Evolutionary conservation across 2,888 invertebrate species (phyloP).

Genomic region (Drosophila mulleri): DNA sequence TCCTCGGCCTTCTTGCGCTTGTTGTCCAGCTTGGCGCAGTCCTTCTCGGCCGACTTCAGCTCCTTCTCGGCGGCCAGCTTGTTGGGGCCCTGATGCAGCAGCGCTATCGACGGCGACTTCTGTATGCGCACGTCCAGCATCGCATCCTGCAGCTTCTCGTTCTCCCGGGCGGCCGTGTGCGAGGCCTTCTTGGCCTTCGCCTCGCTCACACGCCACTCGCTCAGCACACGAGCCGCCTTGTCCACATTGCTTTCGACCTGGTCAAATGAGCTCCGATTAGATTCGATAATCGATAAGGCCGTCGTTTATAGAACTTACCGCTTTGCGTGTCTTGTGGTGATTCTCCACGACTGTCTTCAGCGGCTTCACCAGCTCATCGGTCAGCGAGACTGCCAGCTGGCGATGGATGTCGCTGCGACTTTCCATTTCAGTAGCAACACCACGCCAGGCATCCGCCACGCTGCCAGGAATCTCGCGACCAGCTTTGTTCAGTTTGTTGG

Average conservation of each 20-base stretch:
- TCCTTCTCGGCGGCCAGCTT: constrained; percentile 84
- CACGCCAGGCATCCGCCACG: constrained; percentile 95
- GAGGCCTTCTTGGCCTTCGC: constrained; percentile 95
- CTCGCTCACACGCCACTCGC: constrained; percentile 94
- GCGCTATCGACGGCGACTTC: constrained; percentile 84
- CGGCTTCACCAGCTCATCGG: constrained; percentile 96
- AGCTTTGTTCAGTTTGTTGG: constrained; percentile 93
- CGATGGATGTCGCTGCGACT: constrained; percentile 95
- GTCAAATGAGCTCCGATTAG: constrained; percentile 12
- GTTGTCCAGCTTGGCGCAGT: constrained; percentile 92
- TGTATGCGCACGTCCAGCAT: constrained; percentile 87
- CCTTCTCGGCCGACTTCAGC: constrained; percentile 87
- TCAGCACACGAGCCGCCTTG: constrained; percentile 91
- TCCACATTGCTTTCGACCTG: constrained; percentile 92
- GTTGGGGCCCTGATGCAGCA: constrained; percentile 83
- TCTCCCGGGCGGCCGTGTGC: constrained; percentile 94
- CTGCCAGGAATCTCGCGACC: constrained; percentile 92
- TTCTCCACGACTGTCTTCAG: constrained; percentile 90
- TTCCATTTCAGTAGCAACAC: constrained; percentile 96
- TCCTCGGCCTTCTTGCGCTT: constrained; percentile 96
- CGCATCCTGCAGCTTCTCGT: constrained; percentile 95
- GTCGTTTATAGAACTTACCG: constrained; percentile 85
- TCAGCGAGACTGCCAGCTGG: constrained; percentile 90
- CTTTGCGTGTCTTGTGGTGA: constrained; percentile 90
- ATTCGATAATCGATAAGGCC: too few species aligned